Conservation (phyloP, 2,113 vertebrate genomes). For the Oreochromis aureus region DNA sequence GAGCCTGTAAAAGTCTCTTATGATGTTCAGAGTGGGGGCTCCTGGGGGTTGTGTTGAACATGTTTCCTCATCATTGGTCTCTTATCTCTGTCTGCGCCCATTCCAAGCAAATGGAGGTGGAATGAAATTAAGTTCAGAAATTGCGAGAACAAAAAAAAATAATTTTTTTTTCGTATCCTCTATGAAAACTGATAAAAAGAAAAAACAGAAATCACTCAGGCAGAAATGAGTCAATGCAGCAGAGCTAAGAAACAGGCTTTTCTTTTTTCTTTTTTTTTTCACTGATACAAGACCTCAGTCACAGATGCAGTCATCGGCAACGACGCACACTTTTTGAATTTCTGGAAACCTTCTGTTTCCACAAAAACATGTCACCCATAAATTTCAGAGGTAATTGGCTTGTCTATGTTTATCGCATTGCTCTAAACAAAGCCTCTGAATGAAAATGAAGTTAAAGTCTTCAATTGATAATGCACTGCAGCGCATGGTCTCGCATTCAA, state of each 20-base stretch:
- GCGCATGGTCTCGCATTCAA: background rate
- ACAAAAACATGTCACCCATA: slow-evolving; percentile 47
- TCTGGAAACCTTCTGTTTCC: slow-evolving; percentile 44
- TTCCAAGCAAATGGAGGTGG: slow-evolving; percentile 77
- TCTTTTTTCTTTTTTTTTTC: slow-evolving; percentile 24
- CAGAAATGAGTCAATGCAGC: slow-evolving; percentile 72
- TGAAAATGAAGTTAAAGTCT: slow-evolving; percentile 49
- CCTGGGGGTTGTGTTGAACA: slow-evolving; percentile 69
- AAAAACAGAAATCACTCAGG: slow-evolving; percentile 65
- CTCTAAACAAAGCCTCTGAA: slow-evolving; percentile 44
- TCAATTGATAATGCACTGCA: slow-evolving; percentile 38
- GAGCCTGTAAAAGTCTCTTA: slow-evolving; percentile 74
- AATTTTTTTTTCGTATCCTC: slow-evolving; percentile 5
- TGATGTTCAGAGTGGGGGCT: slow-evolving; percentile 69
- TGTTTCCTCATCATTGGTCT: slow-evolving; percentile 75
- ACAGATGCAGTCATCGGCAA: slow-evolving; percentile 55
- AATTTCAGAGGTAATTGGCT: slow-evolving; percentile 62
- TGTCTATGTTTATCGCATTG: slow-evolving; percentile 56
- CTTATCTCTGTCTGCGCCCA: slow-evolving; percentile 74
- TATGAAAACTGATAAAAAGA: slow-evolving; percentile 63
- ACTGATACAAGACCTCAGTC: slow-evolving; percentile 41
- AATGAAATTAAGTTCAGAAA: slow-evolving; percentile 78
- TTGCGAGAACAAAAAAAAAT: slow-evolving; percentile 68
- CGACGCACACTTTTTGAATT: slow-evolving; percentile 46
- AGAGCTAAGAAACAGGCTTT: slow-evolving; percentile 52